Conservation (phyloP, 1,140 invertebrate species). For the Drosophila grimshawi region DNA sequence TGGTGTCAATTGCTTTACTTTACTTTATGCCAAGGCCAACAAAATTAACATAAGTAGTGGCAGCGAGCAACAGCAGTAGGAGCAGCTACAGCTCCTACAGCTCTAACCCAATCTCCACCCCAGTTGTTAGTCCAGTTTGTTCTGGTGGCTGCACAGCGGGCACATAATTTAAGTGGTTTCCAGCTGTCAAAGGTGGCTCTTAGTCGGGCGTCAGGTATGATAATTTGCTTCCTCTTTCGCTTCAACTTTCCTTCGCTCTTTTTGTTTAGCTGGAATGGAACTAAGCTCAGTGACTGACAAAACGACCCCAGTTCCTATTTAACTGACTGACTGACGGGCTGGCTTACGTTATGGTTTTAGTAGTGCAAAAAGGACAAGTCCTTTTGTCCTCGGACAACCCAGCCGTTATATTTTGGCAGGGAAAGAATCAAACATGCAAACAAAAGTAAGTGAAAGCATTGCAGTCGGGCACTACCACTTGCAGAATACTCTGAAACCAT, state of each 20-base stretch:
- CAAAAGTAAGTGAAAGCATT: background rate
- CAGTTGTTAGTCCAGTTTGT: constrained; percentile 34
- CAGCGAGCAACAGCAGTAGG: constrained; percentile 12
- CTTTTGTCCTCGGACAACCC: constrained; percentile 66
- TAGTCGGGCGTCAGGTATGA: constrained; percentile 44
- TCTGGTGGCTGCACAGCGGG: constrained; percentile 59
- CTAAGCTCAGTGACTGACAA: constrained; percentile 68
- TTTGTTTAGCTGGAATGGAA: constrained; percentile 31
- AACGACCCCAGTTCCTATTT: background rate
- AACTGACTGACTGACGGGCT: constrained; percentile 36
- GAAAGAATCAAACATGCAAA: constrained; percentile 12
- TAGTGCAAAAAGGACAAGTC: constrained; percentile 14
- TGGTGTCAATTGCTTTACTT: constrained; percentile 72
- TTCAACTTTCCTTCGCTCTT: background rate
- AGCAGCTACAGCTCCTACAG: constrained; percentile 1
- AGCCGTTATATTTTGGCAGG: constrained; percentile 14
- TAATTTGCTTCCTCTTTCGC: constrained; percentile 43
- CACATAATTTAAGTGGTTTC: constrained; percentile 82
- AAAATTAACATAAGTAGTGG: constrained; percentile 75
- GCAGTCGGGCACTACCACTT: no score
- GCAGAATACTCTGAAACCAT: no score
- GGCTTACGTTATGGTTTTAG: constrained; percentile 61
- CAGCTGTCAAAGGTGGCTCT: constrained; percentile 75
- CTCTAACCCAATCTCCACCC: no score
- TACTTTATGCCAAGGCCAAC: constrained; percentile 55